Percentiles rank a stretch among this genome's conserved stretches.
Evolutionary conservation across 2,888 invertebrate species (phyloP).

Genomic region (Pardosa pseudoannulata): DNA sequence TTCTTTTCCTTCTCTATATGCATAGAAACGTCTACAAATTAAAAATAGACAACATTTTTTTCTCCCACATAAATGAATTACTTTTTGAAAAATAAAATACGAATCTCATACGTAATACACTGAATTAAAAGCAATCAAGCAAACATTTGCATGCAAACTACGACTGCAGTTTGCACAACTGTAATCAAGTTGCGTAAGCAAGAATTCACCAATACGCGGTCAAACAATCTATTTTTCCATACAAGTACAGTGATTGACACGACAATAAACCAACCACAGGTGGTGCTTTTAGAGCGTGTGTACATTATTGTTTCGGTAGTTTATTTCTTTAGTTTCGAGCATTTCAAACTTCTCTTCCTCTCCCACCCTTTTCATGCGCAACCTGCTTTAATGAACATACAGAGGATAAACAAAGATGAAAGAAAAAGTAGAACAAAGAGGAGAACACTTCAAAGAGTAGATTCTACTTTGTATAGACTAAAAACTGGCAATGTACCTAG

Average conservation of each 20-base stretch:
- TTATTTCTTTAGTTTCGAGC: neutral
- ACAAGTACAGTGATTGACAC: slow-evolving; percentile 51
- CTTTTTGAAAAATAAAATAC: no score
- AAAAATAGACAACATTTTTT: no score
- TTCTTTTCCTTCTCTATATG: no score
- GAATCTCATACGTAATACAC: no score
- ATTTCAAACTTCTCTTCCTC: neutral
- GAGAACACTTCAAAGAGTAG: no score
- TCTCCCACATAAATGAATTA: no score
- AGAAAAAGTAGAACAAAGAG: no score
- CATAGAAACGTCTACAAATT: no score
- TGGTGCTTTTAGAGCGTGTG: slow-evolving; percentile 55
- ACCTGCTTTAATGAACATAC: neutral
- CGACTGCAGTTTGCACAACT: neutral
- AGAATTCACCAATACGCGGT: neutral
- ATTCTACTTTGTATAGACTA: no score
- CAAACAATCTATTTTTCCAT: slow-evolving; percentile 40
- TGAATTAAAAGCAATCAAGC: neutral
- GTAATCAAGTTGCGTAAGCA: slow-evolving; percentile 30
- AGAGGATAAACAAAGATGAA: neutral
- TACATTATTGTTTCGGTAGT: slow-evolving; percentile 55
- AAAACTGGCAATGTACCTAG: no score
- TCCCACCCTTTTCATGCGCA: neutral
- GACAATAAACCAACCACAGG: slow-evolving; percentile 55
- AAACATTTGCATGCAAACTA: neutral